Base-by-base conservation (phyloP, 2,888 invertebrate genomes). In the Cancer borealis region DNA sequence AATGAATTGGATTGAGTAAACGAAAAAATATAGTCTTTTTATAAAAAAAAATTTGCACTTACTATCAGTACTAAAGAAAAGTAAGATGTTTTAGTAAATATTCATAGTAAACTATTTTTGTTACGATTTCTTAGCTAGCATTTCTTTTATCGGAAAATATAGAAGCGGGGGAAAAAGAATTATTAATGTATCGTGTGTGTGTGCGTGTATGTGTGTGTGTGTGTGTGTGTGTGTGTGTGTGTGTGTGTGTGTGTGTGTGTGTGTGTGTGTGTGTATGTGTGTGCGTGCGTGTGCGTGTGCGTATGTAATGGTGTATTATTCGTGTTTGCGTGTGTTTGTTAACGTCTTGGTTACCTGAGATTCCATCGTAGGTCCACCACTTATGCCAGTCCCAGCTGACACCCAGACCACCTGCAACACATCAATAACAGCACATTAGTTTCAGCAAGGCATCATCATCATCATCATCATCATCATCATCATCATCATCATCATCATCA, bases 311-410 rank as follows among this genome's bases (percentile, higher is more conserved):
- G 84, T 84, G 84, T 84, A n/a, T n/a, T 88, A 47, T 92, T 21
- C 21, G 73, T 91, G 21, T 60, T 21, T 91, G n/a, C 10, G 60
- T 66, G 21, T 91, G 30, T 45, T 66, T 21, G 17, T 92, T 12
- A 21, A 79, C 39, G 17, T 26, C 21, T 26, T 6, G 95, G 96
- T 97, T 96, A 98, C 98, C 98, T 96, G 98, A 98, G 96, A 98
- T 98, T 49, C 98, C 98, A 96, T 98, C 98, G 97, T 98, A 98
- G 0, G 98, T 98, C 98, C 98, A 98, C 98, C 98, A 98, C 97
- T 98, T 98, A 96, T 98, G 98, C 98, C 98, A 98, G 97, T 98
- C 94, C 94, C 94, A 94, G 93, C 94, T 94, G 84, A 95, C 93
- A 14, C 95, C 95, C 12, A 95, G 93, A n/a, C 95, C 92, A 73